Evolutionary conservation across 2,888 invertebrate species (phyloP), one percentile per base, ranked within the genome.

Genomic region (Pyrocoelia pectoralis): DNA sequence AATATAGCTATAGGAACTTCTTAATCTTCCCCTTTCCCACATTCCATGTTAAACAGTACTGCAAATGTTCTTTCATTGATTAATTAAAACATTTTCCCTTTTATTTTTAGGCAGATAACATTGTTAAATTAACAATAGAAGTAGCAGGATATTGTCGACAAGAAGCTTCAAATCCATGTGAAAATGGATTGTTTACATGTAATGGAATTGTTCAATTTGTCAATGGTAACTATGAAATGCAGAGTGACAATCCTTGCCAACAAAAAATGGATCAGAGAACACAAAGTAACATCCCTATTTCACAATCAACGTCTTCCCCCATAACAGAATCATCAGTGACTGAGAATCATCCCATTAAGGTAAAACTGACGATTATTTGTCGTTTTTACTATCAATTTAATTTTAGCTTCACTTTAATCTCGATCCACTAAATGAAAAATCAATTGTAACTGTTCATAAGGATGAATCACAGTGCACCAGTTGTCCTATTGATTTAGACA

Each of bases 401-500:
- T 18, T 59, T 12, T 14, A 74, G 74, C 54, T 75, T 29, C 70
- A 70, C 9, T 56, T 75, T 50, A 74, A 72, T 55, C 66, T 72
- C 53, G 73, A 74, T 61, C 68, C 72, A 17, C 61, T 74, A 40
- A 76, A 75, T 38, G 52, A 58, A 6, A 84, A 85, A 71, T 85
- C 84, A 71, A 85, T 85, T 68, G 80, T 86, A 51, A 71, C 85
- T 81, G 40, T 78, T 81, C 63, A 83, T 81, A 12, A 77, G 81
- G 41, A 69, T 41, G 46, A 70, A 18, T 76, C 72, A 1, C 80
- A 81, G 1, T 87, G 86, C 73, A 74, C 82, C 17, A 87, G 86
- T 1, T 87, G 87, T 68, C 79, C 84, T 0, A 79, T 82, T 6
- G 83, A 84, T 61, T 80, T 88, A 12, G 82, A 86, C 70, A 77